Conservation (phyloP, 2,797 vertebrate genomes). For the Rhinoraja longicauda region DNA sequence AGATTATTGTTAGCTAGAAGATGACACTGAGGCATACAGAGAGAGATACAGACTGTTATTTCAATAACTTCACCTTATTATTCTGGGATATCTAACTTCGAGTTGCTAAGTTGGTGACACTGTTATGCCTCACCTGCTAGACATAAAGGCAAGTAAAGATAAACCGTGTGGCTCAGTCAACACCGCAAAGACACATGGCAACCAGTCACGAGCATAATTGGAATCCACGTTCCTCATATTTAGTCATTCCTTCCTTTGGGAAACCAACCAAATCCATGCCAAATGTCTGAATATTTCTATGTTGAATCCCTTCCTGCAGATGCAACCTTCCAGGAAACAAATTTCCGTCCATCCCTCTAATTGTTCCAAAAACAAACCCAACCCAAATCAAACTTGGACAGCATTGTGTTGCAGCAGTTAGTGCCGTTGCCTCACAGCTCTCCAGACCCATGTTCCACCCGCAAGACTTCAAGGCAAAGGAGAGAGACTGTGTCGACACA, state of each 20-base stretch:
- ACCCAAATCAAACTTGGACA: background rate
- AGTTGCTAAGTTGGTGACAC: background rate
- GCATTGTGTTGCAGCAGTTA: too few relatives aligned
- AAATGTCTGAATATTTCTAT: background rate
- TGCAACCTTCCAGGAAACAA: background rate
- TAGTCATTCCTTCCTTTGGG: conserved; percentile 26
- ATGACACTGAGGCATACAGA: too few relatives aligned
- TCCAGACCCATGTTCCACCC: too few relatives aligned
- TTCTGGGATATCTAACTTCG: background rate
- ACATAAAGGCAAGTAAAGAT: background rate
- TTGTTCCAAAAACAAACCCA: background rate
- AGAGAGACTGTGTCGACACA: too few relatives aligned
- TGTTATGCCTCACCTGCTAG: too few relatives aligned
- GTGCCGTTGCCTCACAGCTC: too few relatives aligned
- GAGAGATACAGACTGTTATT: background rate
- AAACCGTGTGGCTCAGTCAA: background rate
- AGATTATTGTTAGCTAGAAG: too few relatives aligned
- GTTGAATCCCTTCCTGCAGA: background rate
- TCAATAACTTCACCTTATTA: background rate
- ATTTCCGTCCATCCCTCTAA: background rate
- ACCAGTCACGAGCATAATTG: background rate
- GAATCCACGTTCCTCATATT: background rate
- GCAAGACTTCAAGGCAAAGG: too few relatives aligned
- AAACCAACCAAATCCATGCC: too few relatives aligned
- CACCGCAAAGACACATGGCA: background rate